A percentile compares a stretch with the other conserved stretches of the same genome.
These are phyloP conservation scores for Catocala sponsa DNA, from an alignment of 2,888 invertebrate genomes.

Conservation along the genomic window DNA sequence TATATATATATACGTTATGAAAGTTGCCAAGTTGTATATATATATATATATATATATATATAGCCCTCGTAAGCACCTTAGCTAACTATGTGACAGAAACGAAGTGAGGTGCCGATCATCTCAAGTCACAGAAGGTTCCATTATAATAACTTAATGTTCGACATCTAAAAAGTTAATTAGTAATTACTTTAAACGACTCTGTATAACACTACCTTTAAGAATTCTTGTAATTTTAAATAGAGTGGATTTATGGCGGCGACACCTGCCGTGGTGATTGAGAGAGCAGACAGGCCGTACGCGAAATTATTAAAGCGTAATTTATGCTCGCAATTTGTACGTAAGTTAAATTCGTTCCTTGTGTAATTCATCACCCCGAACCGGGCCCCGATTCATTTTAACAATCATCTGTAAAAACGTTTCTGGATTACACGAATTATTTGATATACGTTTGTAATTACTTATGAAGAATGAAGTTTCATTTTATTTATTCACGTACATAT, in stretches of 20 bases:
- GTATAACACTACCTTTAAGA: conserved; percentile 47
- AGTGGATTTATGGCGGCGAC: conserved; percentile 76
- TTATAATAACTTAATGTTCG: background rate
- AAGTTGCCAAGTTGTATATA: too few species aligned
- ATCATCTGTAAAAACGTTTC: conserved; percentile 74
- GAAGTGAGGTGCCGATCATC: too few species aligned
- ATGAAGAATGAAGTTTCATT: conserved; percentile 5
- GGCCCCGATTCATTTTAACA: conserved; percentile 76
- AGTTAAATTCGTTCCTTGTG: conserved; percentile 84
- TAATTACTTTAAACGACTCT: conserved; percentile 34
- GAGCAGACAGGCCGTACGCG: conserved; percentile 74
- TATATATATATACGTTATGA: too few species aligned
- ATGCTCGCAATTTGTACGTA: conserved; percentile 86
- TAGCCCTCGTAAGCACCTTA: too few species aligned
- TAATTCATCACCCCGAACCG: conserved; percentile 80
- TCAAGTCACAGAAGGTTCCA: too few species aligned
- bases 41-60: too few species aligned
- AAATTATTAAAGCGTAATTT: conserved; percentile 87
- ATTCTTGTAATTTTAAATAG: conserved; percentile 75
- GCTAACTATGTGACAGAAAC: too few species aligned
- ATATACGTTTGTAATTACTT: conserved; percentile 31
- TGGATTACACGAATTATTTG: conserved; percentile 48
- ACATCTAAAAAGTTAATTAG: conserved; percentile 35
- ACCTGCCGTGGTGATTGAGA: conserved; percentile 81
- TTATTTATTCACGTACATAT: background rate